Conservation (phyloP, 2,888 invertebrate species). For the Allygus modestus region DNA sequence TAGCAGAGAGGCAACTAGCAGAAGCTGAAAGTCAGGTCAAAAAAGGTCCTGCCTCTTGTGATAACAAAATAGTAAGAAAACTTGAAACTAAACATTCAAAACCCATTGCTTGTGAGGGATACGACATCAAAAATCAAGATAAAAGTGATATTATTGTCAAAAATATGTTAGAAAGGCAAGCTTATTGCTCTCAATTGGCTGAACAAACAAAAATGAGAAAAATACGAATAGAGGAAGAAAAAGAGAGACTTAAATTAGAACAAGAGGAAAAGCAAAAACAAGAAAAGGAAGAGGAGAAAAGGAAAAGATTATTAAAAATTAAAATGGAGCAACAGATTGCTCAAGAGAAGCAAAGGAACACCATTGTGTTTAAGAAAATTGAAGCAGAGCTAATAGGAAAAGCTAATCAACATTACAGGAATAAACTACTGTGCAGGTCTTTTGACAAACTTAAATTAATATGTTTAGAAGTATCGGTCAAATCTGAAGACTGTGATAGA, state of each 20-base stretch:
- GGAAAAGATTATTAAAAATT: neutral
- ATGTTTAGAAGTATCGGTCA: neutral
- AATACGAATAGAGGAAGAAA: slow-evolving; percentile 18
- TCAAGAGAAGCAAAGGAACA: slow-evolving; percentile 13
- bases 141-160: slow-evolving; percentile 17
- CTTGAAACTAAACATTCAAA: neutral
- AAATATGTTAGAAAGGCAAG: slow-evolving; percentile 30
- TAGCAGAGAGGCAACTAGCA: slow-evolving; percentile 30
- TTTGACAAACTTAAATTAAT: neutral
- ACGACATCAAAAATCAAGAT: neutral
- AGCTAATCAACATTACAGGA: neutral
- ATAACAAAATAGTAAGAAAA: neutral
- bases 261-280: slow-evolving; percentile 21
- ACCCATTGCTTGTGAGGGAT: neutral
- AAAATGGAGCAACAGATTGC: slow-evolving; percentile 25
- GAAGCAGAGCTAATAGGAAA: slow-evolving; percentile 1
- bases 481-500: neutral
- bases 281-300: slow-evolving; percentile 33
- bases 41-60: neutral
- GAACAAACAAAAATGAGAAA: slow-evolving; percentile 42
- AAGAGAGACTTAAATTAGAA: neutral
- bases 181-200: slow-evolving; percentile 24
- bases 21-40: neutral
- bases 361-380: neutral
- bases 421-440: neutral